Evolutionary conservation across 2,888 invertebrate species (phyloP).

Genomic region (Helicoverpa assulta): DNA sequence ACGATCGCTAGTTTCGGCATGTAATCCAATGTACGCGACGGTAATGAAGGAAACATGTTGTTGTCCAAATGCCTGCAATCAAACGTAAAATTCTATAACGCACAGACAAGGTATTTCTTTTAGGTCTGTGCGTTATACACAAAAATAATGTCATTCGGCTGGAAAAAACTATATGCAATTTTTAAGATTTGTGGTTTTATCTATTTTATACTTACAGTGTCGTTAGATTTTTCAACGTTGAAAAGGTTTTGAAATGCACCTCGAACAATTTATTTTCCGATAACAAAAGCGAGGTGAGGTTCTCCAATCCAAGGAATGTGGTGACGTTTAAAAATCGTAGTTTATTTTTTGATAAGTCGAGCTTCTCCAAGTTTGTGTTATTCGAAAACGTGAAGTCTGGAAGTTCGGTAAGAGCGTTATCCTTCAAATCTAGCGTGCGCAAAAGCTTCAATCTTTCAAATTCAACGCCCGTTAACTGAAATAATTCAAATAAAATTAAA

Average conservation of each 20-base stretch:
- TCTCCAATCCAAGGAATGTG: slow-evolving; percentile 91
- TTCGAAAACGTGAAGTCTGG: slow-evolving; percentile 91
- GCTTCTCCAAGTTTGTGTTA: slow-evolving; percentile 90
- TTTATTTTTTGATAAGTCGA: slow-evolving; percentile 93
- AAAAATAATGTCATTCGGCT: too few relatives aligned
- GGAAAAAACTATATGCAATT: not conserved
- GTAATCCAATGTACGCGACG: slow-evolving; percentile 92
- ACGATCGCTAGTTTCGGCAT: slow-evolving; percentile 91
- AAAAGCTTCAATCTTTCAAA: slow-evolving; percentile 89
- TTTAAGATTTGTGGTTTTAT: not conserved
- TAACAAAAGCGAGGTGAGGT: slow-evolving; percentile 92
- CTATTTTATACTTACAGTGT: slow-evolving; percentile 91
- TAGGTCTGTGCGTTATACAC: too few relatives aligned
- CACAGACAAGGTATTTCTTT: too few relatives aligned
- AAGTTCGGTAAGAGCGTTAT: slow-evolving; percentile 90
- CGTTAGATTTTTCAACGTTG: slow-evolving; percentile 91
- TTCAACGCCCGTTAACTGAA: slow-evolving; percentile 89
- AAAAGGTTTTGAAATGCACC: slow-evolving; percentile 91
- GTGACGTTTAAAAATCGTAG: slow-evolving; percentile 91
- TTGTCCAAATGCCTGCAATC: slow-evolving; percentile 93
- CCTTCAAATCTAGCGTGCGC: slow-evolving; percentile 92
- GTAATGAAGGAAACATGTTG: slow-evolving; percentile 93
- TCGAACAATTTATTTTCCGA: slow-evolving; percentile 93
- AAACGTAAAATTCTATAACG: not conserved
- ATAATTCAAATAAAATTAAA: slow-evolving; percentile 37